Evolutionary conservation across 2,113 vertebrate species (phyloP).

Genomic region (Mobula hypostoma): DNA sequence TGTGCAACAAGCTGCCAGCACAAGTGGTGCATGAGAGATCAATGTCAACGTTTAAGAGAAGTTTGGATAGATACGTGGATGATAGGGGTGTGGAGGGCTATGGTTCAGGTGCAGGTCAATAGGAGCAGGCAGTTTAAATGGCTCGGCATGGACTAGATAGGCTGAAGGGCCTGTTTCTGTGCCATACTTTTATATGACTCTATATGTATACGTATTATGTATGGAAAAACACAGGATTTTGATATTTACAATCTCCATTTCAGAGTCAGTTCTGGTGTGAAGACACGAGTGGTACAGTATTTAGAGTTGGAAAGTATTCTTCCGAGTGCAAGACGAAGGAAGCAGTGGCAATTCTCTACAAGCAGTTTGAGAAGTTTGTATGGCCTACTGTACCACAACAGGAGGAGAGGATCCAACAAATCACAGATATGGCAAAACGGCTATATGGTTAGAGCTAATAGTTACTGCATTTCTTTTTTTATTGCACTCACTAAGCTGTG

Average conservation of each 20-base stretch:
- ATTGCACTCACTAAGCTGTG: neutral
- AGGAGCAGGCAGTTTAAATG: no score
- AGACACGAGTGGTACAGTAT: constrained; percentile 72
- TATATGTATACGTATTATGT: neutral
- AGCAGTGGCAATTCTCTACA: constrained; percentile 68
- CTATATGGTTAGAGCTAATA: constrained; percentile 65
- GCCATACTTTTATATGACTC: no score
- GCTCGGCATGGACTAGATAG: no score
- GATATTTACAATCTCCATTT: constrained; percentile 22
- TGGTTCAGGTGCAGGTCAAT: no score
- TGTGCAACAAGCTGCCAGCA: no score
- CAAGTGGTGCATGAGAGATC: no score
- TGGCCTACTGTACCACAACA: constrained; percentile 73
- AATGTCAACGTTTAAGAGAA: no score
- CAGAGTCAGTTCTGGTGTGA: constrained; percentile 85
- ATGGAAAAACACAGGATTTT: neutral
- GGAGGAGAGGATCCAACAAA: constrained; percentile 73
- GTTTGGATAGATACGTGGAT: no score
- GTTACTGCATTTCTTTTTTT: neutral
- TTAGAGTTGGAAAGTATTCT: constrained; percentile 74
- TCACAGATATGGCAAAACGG: constrained; percentile 61
- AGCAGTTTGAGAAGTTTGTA: constrained; percentile 81
- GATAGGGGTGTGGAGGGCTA: no score
- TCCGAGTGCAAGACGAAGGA: constrained; percentile 71
- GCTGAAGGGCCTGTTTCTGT: no score